These are phyloP conservation scores for Trichopria drosophilae DNA, from an alignment of 2,888 invertebrate genomes.

Conservation along the genomic window DNA sequence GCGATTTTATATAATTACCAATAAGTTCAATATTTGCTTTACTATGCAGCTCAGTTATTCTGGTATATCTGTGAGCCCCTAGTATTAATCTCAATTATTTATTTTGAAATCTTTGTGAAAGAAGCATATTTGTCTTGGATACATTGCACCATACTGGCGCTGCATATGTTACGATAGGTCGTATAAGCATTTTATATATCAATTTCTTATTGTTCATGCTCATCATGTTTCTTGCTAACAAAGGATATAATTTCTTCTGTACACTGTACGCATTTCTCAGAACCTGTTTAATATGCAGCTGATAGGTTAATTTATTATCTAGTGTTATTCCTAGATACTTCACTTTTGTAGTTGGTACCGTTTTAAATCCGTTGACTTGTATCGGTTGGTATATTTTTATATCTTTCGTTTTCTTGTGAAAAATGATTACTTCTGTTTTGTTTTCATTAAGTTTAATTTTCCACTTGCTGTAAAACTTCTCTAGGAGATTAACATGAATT, in stretches of 20 bases:
- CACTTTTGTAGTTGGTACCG: background rate
- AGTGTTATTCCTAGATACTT: too few relatives aligned
- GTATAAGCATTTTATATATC: constrained; percentile 35
- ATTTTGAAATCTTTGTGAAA: too few relatives aligned
- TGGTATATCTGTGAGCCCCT: too few relatives aligned
- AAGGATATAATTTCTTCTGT: constrained; percentile 34
- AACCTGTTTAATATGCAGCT: constrained; percentile 31
- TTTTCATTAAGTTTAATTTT: constrained; percentile 22
- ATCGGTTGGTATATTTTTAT: constrained; percentile 25
- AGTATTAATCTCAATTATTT: too few relatives aligned
- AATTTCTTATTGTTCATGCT: constrained; percentile 40
- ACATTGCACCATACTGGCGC: constrained; percentile 37
- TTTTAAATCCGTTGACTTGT: constrained; percentile 1
- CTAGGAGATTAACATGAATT: constrained; percentile 20
- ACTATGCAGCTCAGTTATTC: too few relatives aligned
- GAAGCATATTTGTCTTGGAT: too few relatives aligned
- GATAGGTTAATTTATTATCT: constrained; percentile 32
- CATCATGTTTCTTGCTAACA: constrained; percentile 31
- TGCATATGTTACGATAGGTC: constrained; percentile 35
- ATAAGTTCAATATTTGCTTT: too few relatives aligned
- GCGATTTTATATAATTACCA: too few relatives aligned
- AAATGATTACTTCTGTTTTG: constrained; percentile 29
- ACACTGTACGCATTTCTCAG: constrained; percentile 32
- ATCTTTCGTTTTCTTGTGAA: constrained; percentile 17
- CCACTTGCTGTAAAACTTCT: constrained; percentile 24